These are phyloP conservation scores for Lasioglossum albipes DNA, from an alignment of 1,140 invertebrate genomes.

Conservation along the genomic window DNA sequence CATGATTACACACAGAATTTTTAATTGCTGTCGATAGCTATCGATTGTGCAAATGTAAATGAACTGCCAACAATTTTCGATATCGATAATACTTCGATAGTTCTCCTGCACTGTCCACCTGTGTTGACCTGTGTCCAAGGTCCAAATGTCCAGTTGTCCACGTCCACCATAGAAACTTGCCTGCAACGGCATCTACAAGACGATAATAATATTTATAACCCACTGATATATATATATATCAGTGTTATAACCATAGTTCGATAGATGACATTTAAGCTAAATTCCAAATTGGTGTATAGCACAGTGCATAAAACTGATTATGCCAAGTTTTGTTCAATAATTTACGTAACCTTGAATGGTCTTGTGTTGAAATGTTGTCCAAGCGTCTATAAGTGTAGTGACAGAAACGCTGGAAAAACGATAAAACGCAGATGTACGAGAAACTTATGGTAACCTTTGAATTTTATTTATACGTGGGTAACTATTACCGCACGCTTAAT, in stretches of 20 bases:
- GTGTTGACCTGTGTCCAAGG: too few species aligned
- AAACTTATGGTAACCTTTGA: constrained; percentile 20
- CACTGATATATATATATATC: too few species aligned
- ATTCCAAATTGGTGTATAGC: neutral
- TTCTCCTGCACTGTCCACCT: neutral
- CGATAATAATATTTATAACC: neutral
- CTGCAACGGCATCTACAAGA: neutral
- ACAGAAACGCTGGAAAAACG: neutral
- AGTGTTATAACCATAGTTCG: neutral
- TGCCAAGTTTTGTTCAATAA: constrained; percentile 15
- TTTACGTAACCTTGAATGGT: neutral
- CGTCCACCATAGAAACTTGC: neutral
- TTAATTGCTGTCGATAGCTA: too few species aligned
- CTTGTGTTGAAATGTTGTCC: neutral
- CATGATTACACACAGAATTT: too few species aligned
- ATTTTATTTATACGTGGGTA: constrained; percentile 24
- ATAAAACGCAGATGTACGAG: constrained; percentile 1
- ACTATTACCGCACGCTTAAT: neutral
- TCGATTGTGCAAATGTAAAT: too few species aligned
- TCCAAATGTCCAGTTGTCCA: too few species aligned
- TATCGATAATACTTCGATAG: too few species aligned
- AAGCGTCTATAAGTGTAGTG: neutral
- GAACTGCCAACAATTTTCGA: too few species aligned
- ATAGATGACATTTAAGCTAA: constrained; percentile 8
- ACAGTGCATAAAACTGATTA: neutral